Evolutionary conservation across 2,888 invertebrate genomes (phyloP).

Genomic region (Philonicus albiceps): DNA sequence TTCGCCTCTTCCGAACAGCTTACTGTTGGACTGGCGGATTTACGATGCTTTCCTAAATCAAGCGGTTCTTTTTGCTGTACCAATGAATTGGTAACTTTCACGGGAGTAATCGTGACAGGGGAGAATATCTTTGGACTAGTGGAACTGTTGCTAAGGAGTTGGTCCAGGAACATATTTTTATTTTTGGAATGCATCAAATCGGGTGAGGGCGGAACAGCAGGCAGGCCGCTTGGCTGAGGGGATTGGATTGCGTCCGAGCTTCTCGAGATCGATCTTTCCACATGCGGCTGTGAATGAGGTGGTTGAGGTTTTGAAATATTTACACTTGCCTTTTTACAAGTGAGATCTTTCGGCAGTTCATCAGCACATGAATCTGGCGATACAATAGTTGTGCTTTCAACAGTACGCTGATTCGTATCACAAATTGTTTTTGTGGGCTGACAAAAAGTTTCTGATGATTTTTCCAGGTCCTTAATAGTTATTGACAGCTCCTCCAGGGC

Average conservation of each 20-base stretch:
- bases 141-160: conserved; percentile 50
- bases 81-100: conserved; percentile 63
- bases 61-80: conserved; percentile 70
- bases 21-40: conserved; percentile 76
- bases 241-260: conserved; percentile 78
- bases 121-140: conserved; percentile 53
- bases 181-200: conserved; percentile 68
- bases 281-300: conserved; percentile 50
- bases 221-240: conserved; percentile 76
- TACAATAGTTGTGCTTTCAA: conserved; percentile 53
- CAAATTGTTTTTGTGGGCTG: conserved; percentile 50
- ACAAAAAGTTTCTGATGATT: conserved; percentile 49
- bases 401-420: conserved; percentile 55
- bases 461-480: conserved; percentile 68
- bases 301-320: conserved; percentile 54
- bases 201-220: conserved; percentile 74
- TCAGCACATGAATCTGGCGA: conserved; percentile 59
- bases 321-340: conserved; percentile 65
- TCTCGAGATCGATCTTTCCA: conserved; percentile 70
- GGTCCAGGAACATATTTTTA: conserved; percentile 54
- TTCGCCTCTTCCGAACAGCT: conserved; percentile 76
- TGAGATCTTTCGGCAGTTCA: conserved; percentile 70
- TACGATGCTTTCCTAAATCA: conserved; percentile 73
- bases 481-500: conserved; percentile 65
- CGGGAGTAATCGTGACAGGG: conserved; percentile 51